Base-by-base conservation (phyloP, 2,797 vertebrate genomes). In the Enteromius anoplus region DNA sequence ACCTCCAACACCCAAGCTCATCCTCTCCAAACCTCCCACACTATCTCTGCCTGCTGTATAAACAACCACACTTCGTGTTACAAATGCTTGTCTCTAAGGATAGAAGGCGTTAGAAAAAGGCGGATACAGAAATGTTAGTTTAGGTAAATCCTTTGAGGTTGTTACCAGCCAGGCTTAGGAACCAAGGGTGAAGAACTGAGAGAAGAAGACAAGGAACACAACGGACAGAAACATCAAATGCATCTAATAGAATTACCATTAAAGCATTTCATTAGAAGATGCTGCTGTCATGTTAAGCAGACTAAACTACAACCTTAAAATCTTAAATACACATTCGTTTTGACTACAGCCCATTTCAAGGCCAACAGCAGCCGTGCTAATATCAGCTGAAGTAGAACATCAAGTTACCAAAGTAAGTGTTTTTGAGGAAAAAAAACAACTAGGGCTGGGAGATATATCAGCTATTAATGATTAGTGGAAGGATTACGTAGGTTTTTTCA, bases 171-270 rank as follows among this genome's bases (percentile, higher is more conserved):
- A 89, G 80, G 78, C 87, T 90, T 75, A 87, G 85, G 88, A 86
- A 87, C 88, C 89, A 90, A 86, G 89, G 89, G 75, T 89, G 91
- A 88, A 85, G 85, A 88, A 89, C 91, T 91, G 85, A 88, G 88
- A 89, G 84, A 87, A 80, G 80, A 51, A 81, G 23, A 84, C 3
- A 79, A 45, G 47, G 37, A 53, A 84, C 40, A 83, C 23, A 76
- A 69, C 68, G 40, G 71, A 80, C 40, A 83, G 19, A 47, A 82
- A 51, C 40, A 66, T 53, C 42, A 85, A 21, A 84, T 76, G 40
- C 45, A 77, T 81, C 26, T 2, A 34, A 58, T 23, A n/a, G 23
- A 49, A 11, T 72, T 42, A 42, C 26, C 9, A 29, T 62, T 64
- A 23, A 47, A 49, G 11, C 12, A 60, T n/a, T 42, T 75, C 15